Evolutionary conservation across 2,113 vertebrate genomes (phyloP).

Genomic region (Marcusenius ussheri): DNA sequence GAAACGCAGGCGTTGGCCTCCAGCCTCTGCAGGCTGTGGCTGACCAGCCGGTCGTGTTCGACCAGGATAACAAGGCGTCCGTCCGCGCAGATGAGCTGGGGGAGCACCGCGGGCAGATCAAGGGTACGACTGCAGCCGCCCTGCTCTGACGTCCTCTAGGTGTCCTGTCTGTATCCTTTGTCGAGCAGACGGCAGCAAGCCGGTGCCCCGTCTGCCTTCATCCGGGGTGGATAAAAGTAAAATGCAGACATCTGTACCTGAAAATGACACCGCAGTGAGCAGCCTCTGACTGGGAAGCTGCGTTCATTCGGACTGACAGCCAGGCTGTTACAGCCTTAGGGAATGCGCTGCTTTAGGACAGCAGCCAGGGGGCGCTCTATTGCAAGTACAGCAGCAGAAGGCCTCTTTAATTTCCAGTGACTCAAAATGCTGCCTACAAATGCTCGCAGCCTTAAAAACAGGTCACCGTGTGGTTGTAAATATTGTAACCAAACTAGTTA

Average conservation of each 20-base stretch:
- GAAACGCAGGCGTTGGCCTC: not conserved
- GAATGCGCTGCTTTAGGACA: not conserved
- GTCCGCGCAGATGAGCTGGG: slow-evolving; percentile 63
- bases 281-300: not conserved
- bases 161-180: not conserved
- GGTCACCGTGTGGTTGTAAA: not conserved
- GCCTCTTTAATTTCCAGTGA: not conserved
- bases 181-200: not conserved
- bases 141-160: not conserved
- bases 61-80: slow-evolving; percentile 58
- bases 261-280: not conserved
- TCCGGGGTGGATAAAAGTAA: not conserved
- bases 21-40: slow-evolving; percentile 38
- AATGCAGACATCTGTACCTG: not conserved
- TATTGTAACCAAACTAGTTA: not conserved
- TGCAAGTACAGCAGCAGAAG: not conserved
- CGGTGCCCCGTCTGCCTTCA: not conserved
- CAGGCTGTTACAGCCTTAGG: not conserved
- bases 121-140: slow-evolving; percentile 41
- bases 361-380: not conserved
- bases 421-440: not conserved
- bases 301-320: not conserved
- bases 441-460: not conserved
- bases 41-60: slow-evolving; percentile 52
- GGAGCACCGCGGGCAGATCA: slow-evolving; percentile 54